Evolutionary conservation across 2,797 vertebrate genomes (phyloP), one percentile per base, ranked within the genome.

Genomic region (Takifugu rubripes): DNA sequence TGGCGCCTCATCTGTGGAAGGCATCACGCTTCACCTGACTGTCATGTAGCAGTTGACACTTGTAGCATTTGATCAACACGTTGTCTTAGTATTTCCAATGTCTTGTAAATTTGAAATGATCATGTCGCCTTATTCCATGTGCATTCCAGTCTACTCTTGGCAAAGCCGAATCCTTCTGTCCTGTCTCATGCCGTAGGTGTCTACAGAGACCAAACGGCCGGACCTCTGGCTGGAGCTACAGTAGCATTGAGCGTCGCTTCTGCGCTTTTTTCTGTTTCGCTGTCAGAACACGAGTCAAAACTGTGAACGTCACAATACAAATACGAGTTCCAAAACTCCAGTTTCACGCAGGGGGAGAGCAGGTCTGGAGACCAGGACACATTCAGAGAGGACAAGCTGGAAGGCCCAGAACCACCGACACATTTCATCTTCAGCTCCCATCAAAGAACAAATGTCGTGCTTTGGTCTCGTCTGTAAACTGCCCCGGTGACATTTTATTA

Each of bases 31-130:
- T 72, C 72, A 66, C 74, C 56, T 76, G 74, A 82, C 62, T 74
- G 84, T 86, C 84, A 90, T 89, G 90, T 92, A 92, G 91, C 91
- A 91, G 90, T 88, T 85, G 78, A 78, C 89, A 84, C 87, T 74
- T 91, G 90, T 91, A 92, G 91, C 90, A 91, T 90, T 88, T 84
- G 63, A 87, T 87, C 84, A 74, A 82, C 83, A 80, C 79, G 82
- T 81, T 85, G 84, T 88, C 85, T 83, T 63, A 75, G 79, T 75
- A 78, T 85, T 86, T 77, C 66, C 78, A 56, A 76, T 83, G 77
- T 84, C 80, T 66, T 87, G 85, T 86, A 86, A 77, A 87, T 85
- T 78, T 69, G 62, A 52, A 83, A 80, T 53, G 57, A 73, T 86
- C 81, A 86, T 83, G 70, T 78, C 87, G 81, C 84, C 86, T 88